Base-by-base conservation (phyloP, 2,797 vertebrate species). In the Cyprinella venusta region DNA sequence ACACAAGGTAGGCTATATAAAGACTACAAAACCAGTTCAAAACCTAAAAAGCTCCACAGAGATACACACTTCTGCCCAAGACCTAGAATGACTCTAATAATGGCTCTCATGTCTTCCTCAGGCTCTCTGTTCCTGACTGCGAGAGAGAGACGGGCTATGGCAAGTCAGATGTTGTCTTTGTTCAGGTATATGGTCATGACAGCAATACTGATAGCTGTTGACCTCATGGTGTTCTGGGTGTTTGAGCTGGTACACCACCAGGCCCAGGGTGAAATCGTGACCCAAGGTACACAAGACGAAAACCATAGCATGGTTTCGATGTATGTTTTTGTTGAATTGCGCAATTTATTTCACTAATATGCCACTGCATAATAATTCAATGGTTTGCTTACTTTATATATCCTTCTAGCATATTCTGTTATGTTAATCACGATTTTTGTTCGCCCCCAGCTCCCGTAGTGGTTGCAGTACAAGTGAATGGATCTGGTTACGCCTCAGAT, bases 211-310 rank as follows among this genome's bases (percentile, higher is more conserved):
- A 87, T 97, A 79, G 88, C 89, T 1, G 86, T 96, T 1, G 97
- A 99, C 90, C 95, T 95, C 12, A 81, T 95, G 3, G 90, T 97
- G 67, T 99, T 96, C 93, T 99, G 97, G 97, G 86, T 96, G 0
- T 93, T 98, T 0, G 96, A 96, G 80, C 90, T 97, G 86, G 90
- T 97, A 80, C 93, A 92, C 45, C 91, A 96, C 64, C 94, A 94
- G 48, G 90, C 96, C 48, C 92, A 90, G 0, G 93, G 86, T 0
- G 96, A 97, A 79, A 88, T 98, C 0, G 26, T 95, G 0, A 93
- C 95, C 65, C 91, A 93, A 87, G 95, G 97, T 97, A 88, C 94
- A 95, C 21, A 0, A 50, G 16, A 56, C 64, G 7, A 12, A n/a
- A 48, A 48, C 33, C 24, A 56, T 52, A 71, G 12, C 8, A 40